These are phyloP conservation scores for Petrocephalus sullivani DNA, from an alignment of 2,797 vertebrate species.

Conservation along the genomic window DNA sequence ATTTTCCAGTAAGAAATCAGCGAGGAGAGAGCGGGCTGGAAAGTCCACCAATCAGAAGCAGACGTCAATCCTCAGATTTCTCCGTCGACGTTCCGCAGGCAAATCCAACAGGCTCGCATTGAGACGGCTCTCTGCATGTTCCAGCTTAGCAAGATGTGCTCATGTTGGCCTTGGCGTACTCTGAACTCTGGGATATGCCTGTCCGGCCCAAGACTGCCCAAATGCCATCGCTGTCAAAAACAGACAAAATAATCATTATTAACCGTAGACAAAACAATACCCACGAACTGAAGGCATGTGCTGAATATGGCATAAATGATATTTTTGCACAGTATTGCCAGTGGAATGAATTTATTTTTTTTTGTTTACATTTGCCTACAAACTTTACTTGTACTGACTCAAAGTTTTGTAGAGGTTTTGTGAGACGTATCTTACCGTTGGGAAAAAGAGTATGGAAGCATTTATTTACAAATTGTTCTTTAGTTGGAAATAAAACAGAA, in stretches of 20 bases:
- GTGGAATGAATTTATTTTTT: not conserved
- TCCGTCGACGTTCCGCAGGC: conserved; percentile 47
- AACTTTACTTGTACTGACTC: not conserved
- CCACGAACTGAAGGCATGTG: not conserved
- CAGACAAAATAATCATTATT: conserved; percentile 21
- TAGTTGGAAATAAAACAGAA: not conserved
- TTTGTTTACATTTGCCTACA: not conserved
- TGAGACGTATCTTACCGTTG: not conserved
- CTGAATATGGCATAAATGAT: not conserved
- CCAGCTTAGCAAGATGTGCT: conserved; percentile 52
- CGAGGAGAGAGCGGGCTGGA: not conserved
- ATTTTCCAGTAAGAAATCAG: conserved; percentile 6
- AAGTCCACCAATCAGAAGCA: conserved; percentile 19
- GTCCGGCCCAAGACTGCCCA: conserved; percentile 25
- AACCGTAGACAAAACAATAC: not conserved
- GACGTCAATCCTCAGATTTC: conserved; percentile 30
- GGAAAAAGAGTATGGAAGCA: not conserved
- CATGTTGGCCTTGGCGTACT: conserved; percentile 38
- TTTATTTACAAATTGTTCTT: not conserved
- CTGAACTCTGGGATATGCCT: conserved; percentile 46
- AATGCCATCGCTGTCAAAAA: conserved; percentile 36
- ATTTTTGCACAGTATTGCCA: not conserved
- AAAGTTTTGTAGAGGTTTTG: not conserved
- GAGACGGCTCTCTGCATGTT: conserved; percentile 45
- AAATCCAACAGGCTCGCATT: conserved; percentile 46